phyloP scores from a whole-genome alignment of 2,113 vertebrate species.

The Oreotrochilus melanogaster region DNA sequence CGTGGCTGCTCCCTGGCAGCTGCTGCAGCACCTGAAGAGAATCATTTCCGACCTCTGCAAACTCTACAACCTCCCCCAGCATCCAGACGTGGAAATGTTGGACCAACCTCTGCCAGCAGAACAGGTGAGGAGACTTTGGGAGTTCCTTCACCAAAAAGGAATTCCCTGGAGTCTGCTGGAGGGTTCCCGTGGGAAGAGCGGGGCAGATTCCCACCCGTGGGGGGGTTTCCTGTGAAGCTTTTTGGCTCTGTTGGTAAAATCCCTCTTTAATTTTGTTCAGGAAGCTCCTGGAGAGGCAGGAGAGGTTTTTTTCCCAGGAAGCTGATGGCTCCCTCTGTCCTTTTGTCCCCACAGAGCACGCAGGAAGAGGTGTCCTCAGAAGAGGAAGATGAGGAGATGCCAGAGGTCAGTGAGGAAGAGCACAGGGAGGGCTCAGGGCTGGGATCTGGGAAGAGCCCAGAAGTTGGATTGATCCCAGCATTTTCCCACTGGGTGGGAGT shows the following conservation, averaged over 20 bases:
- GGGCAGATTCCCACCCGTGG: not conserved
- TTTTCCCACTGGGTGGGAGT: not conserved
- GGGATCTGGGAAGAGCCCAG: no score
- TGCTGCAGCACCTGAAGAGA: slow-evolving; percentile 95
- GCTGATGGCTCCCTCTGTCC: not conserved
- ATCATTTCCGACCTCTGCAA: slow-evolving; percentile 97
- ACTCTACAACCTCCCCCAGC: slow-evolving; percentile 96
- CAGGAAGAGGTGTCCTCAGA: slow-evolving; percentile 84
- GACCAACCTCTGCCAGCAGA: slow-evolving; percentile 95
- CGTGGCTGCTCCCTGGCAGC: slow-evolving; percentile 62
- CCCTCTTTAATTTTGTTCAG: not conserved
- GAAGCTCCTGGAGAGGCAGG: fast-evolving
- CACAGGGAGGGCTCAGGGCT: not conserved
- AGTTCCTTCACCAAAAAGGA: no score
- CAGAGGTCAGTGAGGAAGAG: slow-evolving; percentile 71
- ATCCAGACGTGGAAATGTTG: slow-evolving; percentile 97
- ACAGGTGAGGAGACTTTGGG: slow-evolving; percentile 72
- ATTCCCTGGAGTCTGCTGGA: not conserved
- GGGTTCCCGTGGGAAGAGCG: not conserved
- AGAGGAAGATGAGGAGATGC: slow-evolving; percentile 85
- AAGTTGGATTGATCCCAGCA: fast-evolving
- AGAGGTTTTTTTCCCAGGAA: slow-evolving; percentile 59
- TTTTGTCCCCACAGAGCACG: slow-evolving; percentile 61
- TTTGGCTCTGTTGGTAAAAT: not conserved
- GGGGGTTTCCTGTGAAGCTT: not conserved